phyloP scores from a whole-genome alignment of 1,140 invertebrate genomes.

The Drosophila rhopaloa region DNA sequence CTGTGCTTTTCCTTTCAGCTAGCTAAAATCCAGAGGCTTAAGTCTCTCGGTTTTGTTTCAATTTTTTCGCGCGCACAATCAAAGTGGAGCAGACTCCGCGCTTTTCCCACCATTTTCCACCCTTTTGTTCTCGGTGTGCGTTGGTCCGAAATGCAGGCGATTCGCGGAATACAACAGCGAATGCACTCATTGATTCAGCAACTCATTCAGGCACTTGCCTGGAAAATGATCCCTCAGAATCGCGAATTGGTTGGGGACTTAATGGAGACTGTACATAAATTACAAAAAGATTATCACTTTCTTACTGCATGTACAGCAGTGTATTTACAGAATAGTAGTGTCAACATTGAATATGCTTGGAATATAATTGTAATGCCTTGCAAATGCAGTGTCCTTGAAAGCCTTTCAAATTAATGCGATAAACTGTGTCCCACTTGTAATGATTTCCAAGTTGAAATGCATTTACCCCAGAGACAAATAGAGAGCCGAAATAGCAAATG shows the following conservation, averaged over 20 bases:
- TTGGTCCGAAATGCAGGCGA: conserved; percentile 6
- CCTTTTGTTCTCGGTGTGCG: conserved; percentile 23
- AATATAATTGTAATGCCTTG: too few relatives aligned
- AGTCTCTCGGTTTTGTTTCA: conserved; percentile 25
- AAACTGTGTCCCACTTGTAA: neutral
- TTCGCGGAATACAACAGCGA: conserved; percentile 6
- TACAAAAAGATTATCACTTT: too few relatives aligned
- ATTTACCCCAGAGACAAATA: neutral
- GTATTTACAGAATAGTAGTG: too few relatives aligned
- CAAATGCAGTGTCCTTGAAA: neutral
- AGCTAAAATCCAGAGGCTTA: conserved; percentile 19
- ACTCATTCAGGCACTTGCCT: conserved; percentile 14
- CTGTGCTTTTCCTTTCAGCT: conserved; percentile 14
- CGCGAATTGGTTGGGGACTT: conserved; percentile 17
- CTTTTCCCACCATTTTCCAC: neutral
- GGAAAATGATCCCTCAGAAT: conserved; percentile 27
- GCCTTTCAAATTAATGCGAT: neutral
- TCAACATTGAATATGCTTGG: too few relatives aligned
- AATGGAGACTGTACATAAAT: conserved; percentile 6
- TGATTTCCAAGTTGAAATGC: neutral
- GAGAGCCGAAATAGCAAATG: neutral
- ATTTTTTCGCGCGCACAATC: conserved; percentile 7
- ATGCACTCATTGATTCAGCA: conserved; percentile 30
- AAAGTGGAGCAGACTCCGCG: conserved; percentile 16
- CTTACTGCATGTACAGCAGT: too few relatives aligned